Evolutionary conservation across 2,888 invertebrate species (phyloP).

Genomic region (Perizoma flavofasciatum): DNA sequence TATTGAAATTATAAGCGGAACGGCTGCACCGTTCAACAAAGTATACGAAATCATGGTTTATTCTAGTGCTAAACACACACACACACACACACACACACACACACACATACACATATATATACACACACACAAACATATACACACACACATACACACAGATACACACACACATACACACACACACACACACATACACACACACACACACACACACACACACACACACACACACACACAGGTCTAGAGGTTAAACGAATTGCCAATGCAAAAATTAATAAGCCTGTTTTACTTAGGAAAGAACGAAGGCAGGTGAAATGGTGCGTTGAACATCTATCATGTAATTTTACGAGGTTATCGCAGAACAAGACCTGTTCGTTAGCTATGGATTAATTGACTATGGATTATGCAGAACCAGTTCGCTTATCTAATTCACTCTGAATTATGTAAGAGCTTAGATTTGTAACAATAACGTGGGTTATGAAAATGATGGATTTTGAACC

Average conservation of each 20-base stretch:
- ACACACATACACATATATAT: no score
- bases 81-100: no score
- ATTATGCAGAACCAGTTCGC: slow-evolving; percentile 10
- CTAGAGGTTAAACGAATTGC: background rate
- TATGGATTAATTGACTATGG: slow-evolving; percentile 15
- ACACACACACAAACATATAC: no score
- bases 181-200: no score
- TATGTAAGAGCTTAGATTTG: slow-evolving; percentile 8
- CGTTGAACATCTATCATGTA: slow-evolving; percentile 2
- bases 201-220: no score
- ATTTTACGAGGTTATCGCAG: slow-evolving; percentile 14
- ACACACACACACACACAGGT: no score
- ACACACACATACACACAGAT: no score
- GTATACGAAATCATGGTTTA: no score
- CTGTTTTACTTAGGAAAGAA: background rate
- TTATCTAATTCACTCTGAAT: slow-evolving; percentile 13
- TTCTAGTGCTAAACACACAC: no score
- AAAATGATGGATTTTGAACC: background rate
- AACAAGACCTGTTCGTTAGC: slow-evolving; percentile 6
- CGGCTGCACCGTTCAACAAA: no score
- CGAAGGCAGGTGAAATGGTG: slow-evolving; percentile 5
- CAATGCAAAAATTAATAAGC: background rate
- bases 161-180: no score
- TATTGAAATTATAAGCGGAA: no score
- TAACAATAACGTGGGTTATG: slow-evolving; percentile 6